A percentile compares a stretch with the other conserved stretches of the same genome.
These are phyloP conservation scores for Sialia sialis DNA, from an alignment of 2,113 vertebrate genomes.

Conservation along the genomic window DNA sequence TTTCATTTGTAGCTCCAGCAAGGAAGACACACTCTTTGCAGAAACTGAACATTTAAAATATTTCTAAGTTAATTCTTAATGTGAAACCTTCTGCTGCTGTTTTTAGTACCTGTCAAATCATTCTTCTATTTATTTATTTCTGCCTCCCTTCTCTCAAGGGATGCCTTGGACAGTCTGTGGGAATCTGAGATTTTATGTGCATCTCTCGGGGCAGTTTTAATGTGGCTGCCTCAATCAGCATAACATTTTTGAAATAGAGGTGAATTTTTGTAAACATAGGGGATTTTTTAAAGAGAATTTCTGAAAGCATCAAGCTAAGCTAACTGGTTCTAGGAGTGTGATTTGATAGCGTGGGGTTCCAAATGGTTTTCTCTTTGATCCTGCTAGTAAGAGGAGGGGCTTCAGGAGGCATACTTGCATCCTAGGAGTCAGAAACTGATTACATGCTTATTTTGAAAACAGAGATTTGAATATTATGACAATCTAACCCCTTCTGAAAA, in stretches of 20 bases:
- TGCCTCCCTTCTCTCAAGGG: fast-evolving
- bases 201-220: not conserved
- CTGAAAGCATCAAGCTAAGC: not conserved
- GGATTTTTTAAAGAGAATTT: not conserved
- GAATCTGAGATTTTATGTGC: not conserved
- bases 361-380: not conserved
- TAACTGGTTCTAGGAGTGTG: not conserved
- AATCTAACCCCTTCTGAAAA: not conserved
- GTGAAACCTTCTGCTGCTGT: not conserved
- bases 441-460: not conserved
- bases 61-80: not conserved
- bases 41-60: not conserved
- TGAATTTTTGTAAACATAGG: not conserved
- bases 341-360: not conserved
- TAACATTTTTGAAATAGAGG: not conserved
- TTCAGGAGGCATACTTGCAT: not conserved
- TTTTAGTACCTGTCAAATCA: not conserved
- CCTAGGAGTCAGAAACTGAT: not conserved
- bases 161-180: not conserved
- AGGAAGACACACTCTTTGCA: not conserved
- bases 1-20: not conserved
- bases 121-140: not conserved
- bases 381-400: not conserved
- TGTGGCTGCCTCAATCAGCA: fast-evolving
- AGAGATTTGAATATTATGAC: not conserved